A percentile compares a stretch with the other conserved stretches of the same genome.
These are phyloP conservation scores for Danaus plexippus DNA, from an alignment of 1,140 invertebrate species.

Conservation along the genomic window DNA sequence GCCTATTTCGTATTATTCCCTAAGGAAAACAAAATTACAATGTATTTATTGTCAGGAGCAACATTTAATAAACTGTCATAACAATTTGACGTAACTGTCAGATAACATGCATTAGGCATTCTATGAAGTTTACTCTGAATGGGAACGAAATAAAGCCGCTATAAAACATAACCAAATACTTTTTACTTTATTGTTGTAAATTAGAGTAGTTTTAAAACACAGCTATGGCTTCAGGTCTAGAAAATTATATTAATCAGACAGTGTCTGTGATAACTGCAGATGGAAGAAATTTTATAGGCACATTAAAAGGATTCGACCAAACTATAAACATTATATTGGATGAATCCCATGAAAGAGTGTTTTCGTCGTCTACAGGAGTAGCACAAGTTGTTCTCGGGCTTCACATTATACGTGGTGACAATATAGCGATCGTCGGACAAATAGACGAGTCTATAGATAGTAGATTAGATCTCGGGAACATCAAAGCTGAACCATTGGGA, in stretches of 20 bases:
- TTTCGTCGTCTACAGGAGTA: conserved; percentile 90
- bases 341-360: conserved; percentile 97
- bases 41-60: too few species aligned
- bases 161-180: too few species aligned
- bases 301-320: conserved; percentile 90
- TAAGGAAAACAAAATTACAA: too few species aligned
- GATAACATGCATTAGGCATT: too few species aligned
- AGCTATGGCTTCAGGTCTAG: conserved; percentile 84
- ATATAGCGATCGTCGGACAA: conserved; percentile 95
- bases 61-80: too few species aligned
- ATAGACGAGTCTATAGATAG: conserved; percentile 93
- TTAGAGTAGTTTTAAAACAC: too few species aligned
- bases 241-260: conserved; percentile 90
- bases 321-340: conserved; percentile 98
- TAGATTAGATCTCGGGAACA: conserved; percentile 85
- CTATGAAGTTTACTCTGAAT: too few species aligned
- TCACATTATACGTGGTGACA: conserved; percentile 98
- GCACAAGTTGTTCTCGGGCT: conserved; percentile 97
- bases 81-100: too few species aligned
- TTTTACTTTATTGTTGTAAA: too few species aligned
- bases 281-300: conserved; percentile 95
- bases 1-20: too few species aligned
- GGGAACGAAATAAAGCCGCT: too few species aligned
- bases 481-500: conserved; percentile 92
- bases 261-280: conserved; percentile 96